Evolutionary conservation across 2,113 vertebrate genomes (phyloP).

Genomic region (Martes martes): DNA sequence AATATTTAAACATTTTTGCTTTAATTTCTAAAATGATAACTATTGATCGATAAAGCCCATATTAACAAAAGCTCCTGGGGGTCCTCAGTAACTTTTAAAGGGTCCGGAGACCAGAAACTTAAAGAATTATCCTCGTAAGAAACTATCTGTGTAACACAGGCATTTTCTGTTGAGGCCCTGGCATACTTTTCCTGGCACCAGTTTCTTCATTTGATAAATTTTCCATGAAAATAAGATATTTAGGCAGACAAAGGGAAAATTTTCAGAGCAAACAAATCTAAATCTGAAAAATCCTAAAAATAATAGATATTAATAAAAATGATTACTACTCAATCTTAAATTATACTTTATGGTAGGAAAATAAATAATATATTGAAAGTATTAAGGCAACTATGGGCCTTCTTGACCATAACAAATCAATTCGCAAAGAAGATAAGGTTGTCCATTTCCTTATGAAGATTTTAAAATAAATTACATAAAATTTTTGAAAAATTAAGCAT

Average conservation of each 20-base stretch:
- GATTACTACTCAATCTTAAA: not conserved
- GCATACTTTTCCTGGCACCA: not conserved
- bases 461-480: not conserved
- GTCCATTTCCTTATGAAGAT: not conserved
- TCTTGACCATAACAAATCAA: not conserved
- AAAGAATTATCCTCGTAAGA: not conserved
- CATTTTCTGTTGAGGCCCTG: not conserved
- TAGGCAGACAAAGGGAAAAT: not conserved
- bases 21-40: constrained; percentile 18
- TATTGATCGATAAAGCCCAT: not conserved
- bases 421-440: constrained; percentile 27
- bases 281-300: not conserved
- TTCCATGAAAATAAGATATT: not conserved
- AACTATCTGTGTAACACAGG: not conserved
- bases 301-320: not conserved
- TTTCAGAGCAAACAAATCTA: not conserved
- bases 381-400: not conserved
- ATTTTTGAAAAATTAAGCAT: not conserved
- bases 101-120: not conserved
- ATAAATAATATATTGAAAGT: not conserved
- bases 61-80: not conserved
- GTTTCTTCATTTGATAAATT: constrained; percentile 3
- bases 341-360: not conserved
- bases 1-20: not conserved
- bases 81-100: not conserved